Base-by-base conservation (phyloP, 2,113 vertebrate species). In the Phrynosoma platyrhinos region DNA sequence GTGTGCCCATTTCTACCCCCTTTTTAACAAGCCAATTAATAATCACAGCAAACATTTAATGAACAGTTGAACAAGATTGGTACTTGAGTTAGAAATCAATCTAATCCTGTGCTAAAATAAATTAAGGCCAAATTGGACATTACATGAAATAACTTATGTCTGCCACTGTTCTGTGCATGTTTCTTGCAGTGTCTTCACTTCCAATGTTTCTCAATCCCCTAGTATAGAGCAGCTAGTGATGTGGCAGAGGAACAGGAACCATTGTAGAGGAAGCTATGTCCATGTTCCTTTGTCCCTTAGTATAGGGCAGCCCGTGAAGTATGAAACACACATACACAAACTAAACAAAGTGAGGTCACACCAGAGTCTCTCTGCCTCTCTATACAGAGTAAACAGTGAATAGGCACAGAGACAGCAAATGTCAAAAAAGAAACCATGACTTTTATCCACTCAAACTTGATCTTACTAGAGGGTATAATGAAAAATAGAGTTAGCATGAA, bases 11-110 rank as follows among this genome's bases (percentile, higher is more conserved):
- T 90, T 79, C 66, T 23, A 30, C 21, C 10, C 77, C 89, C 86
- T 64, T 27, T 94, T 90, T 92, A 91, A 87, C 25, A 91, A 79
- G 93, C 93, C 91, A 94, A 93, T 91, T 94, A 96, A 95, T 86
- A 93, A 21, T 79, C 87, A 91, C n/a, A 90, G 81, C 90, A 93
- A 95, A 89, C 79, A 89, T 13, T 87, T 87, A 79, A 91, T 86
- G 30, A 90, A 68, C 85, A 89, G 87, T 69, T 90, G 90, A 30
- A 84, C 66, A 84, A 75, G 8, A 90, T 83, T 87, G 47, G 3
- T 55, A 78, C 40, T 87, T 88, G 89, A 88, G 82, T 88, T 91
- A 88, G 79, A 91, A 88, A 7, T 0, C 16, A 77, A 72, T 30
- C 85, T 90, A 88, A 16, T 80, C 10, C 36, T 82, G 1, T 7